Base-by-base conservation (phyloP, 1,140 invertebrate species). In the Ladona fulva region DNA sequence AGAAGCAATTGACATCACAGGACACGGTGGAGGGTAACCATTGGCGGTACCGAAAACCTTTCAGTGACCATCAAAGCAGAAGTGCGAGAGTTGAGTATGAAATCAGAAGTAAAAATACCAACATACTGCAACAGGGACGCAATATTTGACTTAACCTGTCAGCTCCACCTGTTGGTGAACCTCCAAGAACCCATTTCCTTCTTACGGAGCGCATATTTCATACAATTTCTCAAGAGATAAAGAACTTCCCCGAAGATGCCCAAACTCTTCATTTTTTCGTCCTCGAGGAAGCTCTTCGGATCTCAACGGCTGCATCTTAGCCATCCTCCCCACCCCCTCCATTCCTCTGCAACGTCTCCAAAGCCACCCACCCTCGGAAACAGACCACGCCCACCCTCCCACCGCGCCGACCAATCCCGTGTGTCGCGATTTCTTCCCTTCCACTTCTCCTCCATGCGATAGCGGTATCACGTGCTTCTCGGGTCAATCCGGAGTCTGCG, bases 401-500 rank as follows among this genome's bases (percentile, higher is more conserved):
- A 66, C 52, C 3, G n/a, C 16, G 12, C 52, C 16, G 52, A 66
- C 52, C 52, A 66, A 66, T 66, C 52, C 3, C 16, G 52, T 22
- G 52, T 66, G 52, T 66, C 52, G 52, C 52, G 52, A 66, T 22
- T 19, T 66, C 52, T 19, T 22, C 52, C 52, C 14, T 12, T 66
- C 52, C 29, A 37, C 29, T 19, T 12, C 52, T 19, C 16, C n/a
- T 16, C 52, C 44, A 19, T 19, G 44, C 44, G 44, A 52, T 52
- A 52, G 44, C 44, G 10, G 44, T 19, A 19, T 66, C 52, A 66
- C 52, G 52, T 66, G 52, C n/a, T 12, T 22, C 16, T 66, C n/a
- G 52, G 52, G 52, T 66, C 52, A 66, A 66, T 66, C 52, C 52
- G 14, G 52, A 66, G 52, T 66, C 52, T 66, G 52, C 52, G 52